Evolutionary conservation across 1,140 invertebrate genomes (phyloP).

Genomic region (Bemisia tabaci): DNA sequence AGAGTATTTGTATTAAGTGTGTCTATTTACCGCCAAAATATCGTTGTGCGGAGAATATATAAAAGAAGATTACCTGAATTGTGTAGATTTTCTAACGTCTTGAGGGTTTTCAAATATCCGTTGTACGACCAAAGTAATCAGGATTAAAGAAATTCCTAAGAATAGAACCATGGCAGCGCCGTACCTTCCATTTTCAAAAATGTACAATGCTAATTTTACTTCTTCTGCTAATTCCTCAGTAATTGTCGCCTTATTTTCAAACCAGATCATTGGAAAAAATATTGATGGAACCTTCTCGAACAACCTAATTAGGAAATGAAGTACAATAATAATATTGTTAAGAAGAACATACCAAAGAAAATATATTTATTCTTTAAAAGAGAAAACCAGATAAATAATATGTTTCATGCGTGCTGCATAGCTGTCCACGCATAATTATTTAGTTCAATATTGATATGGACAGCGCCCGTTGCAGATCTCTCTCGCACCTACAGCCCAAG

Average conservation of each 20-base stretch:
- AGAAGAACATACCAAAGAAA: neutral
- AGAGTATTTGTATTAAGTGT: too few relatives aligned
- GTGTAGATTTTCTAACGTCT: neutral
- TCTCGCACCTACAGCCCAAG: too few relatives aligned
- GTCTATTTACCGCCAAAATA: too few relatives aligned
- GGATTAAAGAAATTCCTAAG: neutral
- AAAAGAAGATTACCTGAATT: neutral
- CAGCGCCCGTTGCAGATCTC: too few relatives aligned
- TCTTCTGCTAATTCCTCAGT: conserved; percentile 12
- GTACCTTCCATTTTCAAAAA: neutral
- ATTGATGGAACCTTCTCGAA: conserved; percentile 48
- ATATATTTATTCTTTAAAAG: too few relatives aligned
- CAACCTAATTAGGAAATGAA: conserved; percentile 30
- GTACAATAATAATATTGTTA: conserved; percentile 10
- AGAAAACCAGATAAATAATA: too few relatives aligned
- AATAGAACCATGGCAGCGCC: neutral
- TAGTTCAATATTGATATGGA: too few relatives aligned
- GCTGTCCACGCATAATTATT: too few relatives aligned
- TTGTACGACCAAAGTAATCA: neutral
- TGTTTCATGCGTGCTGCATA: too few relatives aligned
- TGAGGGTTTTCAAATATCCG: neutral
- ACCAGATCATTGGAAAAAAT: conserved; percentile 65
- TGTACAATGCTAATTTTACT: neutral
- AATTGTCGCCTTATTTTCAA: conserved; percentile 48
- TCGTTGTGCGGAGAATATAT: too few relatives aligned